Evolutionary conservation across 2,113 vertebrate genomes (phyloP).

Genomic region (Pipa parva): DNA sequence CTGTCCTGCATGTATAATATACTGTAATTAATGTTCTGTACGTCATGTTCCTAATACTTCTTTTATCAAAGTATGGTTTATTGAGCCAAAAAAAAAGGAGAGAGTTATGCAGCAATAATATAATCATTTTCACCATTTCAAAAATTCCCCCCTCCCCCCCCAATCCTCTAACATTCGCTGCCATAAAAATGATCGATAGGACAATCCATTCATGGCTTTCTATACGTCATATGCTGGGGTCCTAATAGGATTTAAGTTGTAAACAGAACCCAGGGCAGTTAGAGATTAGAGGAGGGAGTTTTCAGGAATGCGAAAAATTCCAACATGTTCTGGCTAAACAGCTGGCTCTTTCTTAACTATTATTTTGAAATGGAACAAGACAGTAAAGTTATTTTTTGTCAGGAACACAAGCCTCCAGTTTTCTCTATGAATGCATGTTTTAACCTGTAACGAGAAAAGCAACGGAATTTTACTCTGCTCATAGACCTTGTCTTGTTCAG

Average conservation of each 20-base stretch:
- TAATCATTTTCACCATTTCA: no score
- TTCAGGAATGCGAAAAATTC: slow-evolving; percentile 24
- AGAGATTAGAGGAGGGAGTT: slow-evolving; percentile 7
- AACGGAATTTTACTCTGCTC: slow-evolving; percentile 2
- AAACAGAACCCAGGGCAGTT: slow-evolving; percentile 10
- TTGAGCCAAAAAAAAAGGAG: no score
- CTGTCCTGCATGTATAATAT: no score
- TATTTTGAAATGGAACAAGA: slow-evolving; percentile 12
- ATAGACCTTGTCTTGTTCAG: neutral
- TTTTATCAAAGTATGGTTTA: no score
- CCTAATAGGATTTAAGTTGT: slow-evolving; percentile 22
- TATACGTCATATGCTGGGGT: neutral
- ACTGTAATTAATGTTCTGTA: no score
- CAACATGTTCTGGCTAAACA: slow-evolving; percentile 39
- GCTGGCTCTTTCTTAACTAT: slow-evolving; percentile 34
- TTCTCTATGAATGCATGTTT: slow-evolving; percentile 33
- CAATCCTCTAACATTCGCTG: no score
- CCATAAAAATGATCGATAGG: slow-evolving; percentile 14
- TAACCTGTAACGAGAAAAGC: slow-evolving; percentile 18
- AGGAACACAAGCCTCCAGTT: slow-evolving; percentile 19
- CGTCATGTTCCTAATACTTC: no score
- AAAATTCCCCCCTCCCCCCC: no score
- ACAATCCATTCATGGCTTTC: neutral
- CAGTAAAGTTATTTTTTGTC: slow-evolving; percentile 4
- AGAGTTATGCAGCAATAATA: no score